Percentiles rank a stretch among this genome's conserved stretches.
phyloP scores from a whole-genome alignment of 2,113 vertebrate species.

The Herpetotheres cachinnans region DNA sequence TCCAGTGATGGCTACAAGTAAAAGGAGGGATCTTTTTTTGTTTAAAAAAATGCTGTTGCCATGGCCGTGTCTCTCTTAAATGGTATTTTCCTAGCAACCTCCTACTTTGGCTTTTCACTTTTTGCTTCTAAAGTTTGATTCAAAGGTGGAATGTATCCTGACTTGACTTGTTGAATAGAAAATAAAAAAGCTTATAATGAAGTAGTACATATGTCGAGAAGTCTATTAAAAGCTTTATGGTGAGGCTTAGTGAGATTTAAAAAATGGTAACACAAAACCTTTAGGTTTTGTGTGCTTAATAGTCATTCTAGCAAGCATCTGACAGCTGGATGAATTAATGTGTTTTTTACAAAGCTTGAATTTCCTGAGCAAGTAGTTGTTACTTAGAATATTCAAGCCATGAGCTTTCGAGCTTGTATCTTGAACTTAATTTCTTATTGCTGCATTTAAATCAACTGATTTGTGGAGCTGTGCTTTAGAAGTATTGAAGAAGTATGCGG shows the following conservation, averaged over 20 bases:
- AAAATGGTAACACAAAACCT: background rate
- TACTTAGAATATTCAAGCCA: background rate
- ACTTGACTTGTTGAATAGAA: background rate
- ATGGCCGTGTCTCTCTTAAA: background rate
- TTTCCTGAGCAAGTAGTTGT: background rate
- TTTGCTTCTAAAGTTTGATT: background rate
- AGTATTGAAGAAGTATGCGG: fast-evolving
- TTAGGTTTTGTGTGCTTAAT: background rate
- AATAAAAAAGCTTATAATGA: background rate
- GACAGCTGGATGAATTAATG: background rate
- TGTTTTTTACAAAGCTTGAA: background rate
- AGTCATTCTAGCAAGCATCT: background rate
- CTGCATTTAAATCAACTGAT: background rate
- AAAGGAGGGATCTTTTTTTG: background rate
- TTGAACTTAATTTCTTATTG: background rate
- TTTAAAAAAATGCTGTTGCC: background rate
- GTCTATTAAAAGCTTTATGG: background rate
- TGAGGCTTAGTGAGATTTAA: background rate
- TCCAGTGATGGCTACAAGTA: fast-evolving
- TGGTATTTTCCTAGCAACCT: background rate
- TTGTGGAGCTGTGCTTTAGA: background rate
- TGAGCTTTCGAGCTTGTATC: background rate
- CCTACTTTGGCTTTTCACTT: background rate
- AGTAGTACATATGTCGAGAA: background rate
- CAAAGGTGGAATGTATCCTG: background rate